Conservation (phyloP, 2,113 vertebrate species). For the Hystrix brachyura region DNA sequence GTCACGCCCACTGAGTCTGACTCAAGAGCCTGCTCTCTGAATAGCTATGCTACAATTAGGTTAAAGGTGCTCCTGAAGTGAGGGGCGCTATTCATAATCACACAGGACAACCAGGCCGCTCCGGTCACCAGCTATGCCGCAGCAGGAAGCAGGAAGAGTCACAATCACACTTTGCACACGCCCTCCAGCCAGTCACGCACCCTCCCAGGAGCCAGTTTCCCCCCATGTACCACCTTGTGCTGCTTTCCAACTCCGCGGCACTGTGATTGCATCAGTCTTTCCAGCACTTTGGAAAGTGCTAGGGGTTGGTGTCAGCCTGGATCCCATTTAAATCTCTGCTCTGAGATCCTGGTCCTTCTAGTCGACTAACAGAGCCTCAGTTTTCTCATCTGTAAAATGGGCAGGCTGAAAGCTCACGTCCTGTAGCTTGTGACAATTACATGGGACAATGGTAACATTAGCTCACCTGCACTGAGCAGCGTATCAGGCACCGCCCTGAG, state of each 20-base stretch:
- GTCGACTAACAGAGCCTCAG: not conserved
- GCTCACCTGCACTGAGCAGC: not conserved
- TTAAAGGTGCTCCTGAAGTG: not conserved
- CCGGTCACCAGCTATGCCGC: accelerated
- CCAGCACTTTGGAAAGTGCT: not conserved
- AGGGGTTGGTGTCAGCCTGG: not conserved
- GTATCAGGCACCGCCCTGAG: not conserved
- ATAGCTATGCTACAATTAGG: not conserved
- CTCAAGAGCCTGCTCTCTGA: not conserved
- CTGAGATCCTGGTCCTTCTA: not conserved
- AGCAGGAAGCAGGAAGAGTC: not conserved
- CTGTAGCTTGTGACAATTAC: accelerated
- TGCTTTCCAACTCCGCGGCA: not conserved
- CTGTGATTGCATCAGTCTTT: not conserved
- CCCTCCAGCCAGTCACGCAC: no score
- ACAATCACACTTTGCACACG: accelerated
- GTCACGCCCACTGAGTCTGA: not conserved
- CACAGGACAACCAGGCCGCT: not conserved
- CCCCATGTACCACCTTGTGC: not conserved
- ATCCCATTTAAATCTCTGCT: not conserved
- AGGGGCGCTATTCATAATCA: not conserved
- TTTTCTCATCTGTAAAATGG: not conserved
- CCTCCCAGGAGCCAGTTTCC: not conserved
- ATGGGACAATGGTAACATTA: not conserved
- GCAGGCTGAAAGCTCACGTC: not conserved